Evolutionary conservation across 2,888 invertebrate genomes (phyloP), one percentile per base, ranked within the genome.

Genomic region (Frankliniella fusca): DNA sequence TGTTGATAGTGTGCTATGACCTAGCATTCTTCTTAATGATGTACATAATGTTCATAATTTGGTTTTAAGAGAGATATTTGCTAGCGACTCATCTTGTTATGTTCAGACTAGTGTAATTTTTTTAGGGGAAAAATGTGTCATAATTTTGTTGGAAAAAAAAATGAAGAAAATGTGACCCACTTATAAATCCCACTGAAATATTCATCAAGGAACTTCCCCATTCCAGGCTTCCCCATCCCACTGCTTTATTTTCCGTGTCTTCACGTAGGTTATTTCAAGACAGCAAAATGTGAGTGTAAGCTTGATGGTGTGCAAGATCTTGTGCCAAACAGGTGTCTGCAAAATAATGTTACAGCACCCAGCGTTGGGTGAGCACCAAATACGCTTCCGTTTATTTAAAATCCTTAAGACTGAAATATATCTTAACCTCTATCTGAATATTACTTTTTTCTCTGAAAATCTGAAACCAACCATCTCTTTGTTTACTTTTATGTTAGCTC

Each of bases 381-480:
- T 76, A 76, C 70, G 70, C 70, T 76, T 76, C 70, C 27, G 70
- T 27, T 27, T 12, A 76, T 76, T 76, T 76, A 27, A 76, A 76
- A 76, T 76, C 70, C 27, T 76, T 76, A 76, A 76, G 70, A 76
- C 70, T 76, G 70, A 76, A 76, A 76, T 76, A 76, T 76, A 76
- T 76, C 70, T 76, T 76, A 76, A 76, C 70, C 70, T 76, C 70
- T 76, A 76, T 76, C 23, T 76, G 15, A 27, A 3, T 10, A 23
- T 23, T 76, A 11, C 20, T 54, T 54, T 9, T 15, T 54, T 54
- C 8, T 54, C n/a, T n/a, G n/a, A n/a, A n/a, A n/a, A n/a, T n/a
- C n/a, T n/a, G n/a, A n/a, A n/a, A n/a, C n/a, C n/a, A n/a, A n/a
- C n/a, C n/a, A 54, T 2, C 38, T 5, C 38, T 38, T 38, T 54